A percentile compares a stretch with the other conserved stretches of the same genome.
Evolutionary conservation across 2,113 vertebrate genomes (phyloP).

Genomic region (Panthera leo): DNA sequence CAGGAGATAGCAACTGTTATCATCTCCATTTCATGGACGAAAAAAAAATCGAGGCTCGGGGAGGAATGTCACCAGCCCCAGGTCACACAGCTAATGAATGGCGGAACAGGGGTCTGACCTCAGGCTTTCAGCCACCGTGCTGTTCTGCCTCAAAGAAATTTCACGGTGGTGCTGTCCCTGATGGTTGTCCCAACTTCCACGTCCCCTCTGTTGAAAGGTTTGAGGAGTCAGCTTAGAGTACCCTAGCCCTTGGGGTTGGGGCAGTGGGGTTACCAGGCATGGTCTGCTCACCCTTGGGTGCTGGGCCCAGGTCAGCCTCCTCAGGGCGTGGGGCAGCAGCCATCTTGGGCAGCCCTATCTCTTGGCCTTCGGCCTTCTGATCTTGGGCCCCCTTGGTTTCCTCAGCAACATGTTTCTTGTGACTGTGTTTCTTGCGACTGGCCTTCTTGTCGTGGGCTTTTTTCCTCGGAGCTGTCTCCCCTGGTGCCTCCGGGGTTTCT

Average conservation of each 20-base stretch:
- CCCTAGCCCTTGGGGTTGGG: background rate
- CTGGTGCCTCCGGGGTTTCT: background rate
- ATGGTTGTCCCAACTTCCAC: background rate
- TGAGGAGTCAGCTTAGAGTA: background rate
- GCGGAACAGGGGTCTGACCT: background rate
- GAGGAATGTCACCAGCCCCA: background rate
- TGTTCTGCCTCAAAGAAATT: background rate
- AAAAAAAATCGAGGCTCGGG: background rate
- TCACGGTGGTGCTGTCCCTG: background rate
- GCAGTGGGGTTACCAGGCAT: background rate
- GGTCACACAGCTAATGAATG: background rate
- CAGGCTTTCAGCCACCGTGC: background rate
- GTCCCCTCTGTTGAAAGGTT: background rate
- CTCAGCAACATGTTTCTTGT: background rate
- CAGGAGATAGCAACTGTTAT: background rate
- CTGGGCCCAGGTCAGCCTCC: background rate
- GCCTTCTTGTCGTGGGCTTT: constrained; percentile 80
- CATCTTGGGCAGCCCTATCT: background rate
- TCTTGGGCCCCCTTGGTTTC: background rate
- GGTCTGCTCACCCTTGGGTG: constrained; percentile 40
- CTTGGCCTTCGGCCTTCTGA: background rate
- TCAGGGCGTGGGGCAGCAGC: fast-evolving
- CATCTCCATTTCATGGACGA: background rate
- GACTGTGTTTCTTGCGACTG: background rate
- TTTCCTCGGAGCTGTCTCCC: constrained; percentile 61